Percentiles rank a stretch among this genome's conserved stretches.
Evolutionary conservation across 2,113 vertebrate species (phyloP).

Genomic region (Triplophysa tibetana): DNA sequence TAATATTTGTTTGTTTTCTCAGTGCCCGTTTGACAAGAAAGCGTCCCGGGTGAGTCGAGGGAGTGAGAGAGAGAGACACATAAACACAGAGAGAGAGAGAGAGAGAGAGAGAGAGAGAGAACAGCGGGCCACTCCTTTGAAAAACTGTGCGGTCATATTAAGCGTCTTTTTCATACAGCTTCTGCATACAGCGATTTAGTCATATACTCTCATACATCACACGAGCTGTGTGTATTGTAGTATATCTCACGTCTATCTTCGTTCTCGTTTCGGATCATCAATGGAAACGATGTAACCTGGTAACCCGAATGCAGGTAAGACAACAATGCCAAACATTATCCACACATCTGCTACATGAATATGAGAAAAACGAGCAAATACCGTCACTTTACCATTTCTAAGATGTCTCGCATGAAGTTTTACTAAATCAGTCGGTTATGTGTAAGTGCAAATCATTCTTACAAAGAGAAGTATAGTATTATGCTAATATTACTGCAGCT

Average conservation of each 20-base stretch:
- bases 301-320: conserved; percentile 17
- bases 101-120: not conserved
- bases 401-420: too few relatives aligned
- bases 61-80: not conserved
- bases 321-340: not conserved
- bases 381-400: too few relatives aligned
- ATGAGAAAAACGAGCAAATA: too few relatives aligned
- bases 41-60: not conserved
- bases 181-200: not conserved
- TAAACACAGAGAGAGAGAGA: not conserved
- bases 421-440: too few relatives aligned
- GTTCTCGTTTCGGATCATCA: not conserved
- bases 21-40: not conserved
- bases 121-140: conserved; percentile 19
- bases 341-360: not conserved
- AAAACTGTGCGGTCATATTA: not conserved
- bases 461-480: not conserved
- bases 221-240: not conserved
- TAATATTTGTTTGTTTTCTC: not conserved
- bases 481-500: not conserved
- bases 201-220: not conserved
- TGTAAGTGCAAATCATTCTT: too few relatives aligned
- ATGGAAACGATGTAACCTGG: conserved; percentile 29
- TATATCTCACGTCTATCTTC: not conserved
- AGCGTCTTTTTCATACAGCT: not conserved